phyloP scores from a whole-genome alignment of 2,113 vertebrate genomes.

The Rhinolophus ferrumequinum region DNA sequence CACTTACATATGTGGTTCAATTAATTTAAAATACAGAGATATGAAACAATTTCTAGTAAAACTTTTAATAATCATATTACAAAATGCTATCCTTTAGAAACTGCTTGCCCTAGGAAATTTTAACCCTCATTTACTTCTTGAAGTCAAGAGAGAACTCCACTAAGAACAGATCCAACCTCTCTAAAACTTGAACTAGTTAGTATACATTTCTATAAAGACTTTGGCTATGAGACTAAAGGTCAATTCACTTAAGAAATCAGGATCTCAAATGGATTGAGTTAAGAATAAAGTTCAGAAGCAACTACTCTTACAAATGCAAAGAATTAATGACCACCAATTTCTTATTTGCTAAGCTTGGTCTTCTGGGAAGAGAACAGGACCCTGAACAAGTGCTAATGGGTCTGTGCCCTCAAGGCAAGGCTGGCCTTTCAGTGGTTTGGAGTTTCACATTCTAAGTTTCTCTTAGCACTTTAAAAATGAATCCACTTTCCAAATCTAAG shows the following conservation, averaged over 20 bases:
- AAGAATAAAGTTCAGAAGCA: slow-evolving; percentile 70
- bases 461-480: slow-evolving; percentile 57
- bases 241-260: slow-evolving; percentile 66
- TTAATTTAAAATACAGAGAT: not conserved
- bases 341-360: slow-evolving; percentile 35
- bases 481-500: not conserved
- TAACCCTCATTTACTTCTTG: slow-evolving; percentile 9
- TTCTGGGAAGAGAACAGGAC: slow-evolving; percentile 49
- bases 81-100: slow-evolving; percentile 34
- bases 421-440: slow-evolving; percentile 55
- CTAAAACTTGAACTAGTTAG: slow-evolving; percentile 34
- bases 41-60: not conserved
- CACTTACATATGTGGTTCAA: not conserved
- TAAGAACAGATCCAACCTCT: not conserved
- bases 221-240: slow-evolving; percentile 45
- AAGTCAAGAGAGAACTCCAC: slow-evolving; percentile 14
- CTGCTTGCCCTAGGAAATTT: not conserved
- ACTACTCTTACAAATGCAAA: slow-evolving; percentile 62
- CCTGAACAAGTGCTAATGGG: slow-evolving; percentile 57
- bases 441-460: not conserved
- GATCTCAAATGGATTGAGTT: slow-evolving; percentile 57
- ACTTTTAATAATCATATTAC: not conserved
- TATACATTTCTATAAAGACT: slow-evolving; percentile 39
- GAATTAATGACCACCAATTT: slow-evolving; percentile 64
- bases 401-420: slow-evolving; percentile 60